Evolutionary conservation across 2,113 vertebrate genomes (phyloP).

Genomic region (Dascyllus trimaculatus): DNA sequence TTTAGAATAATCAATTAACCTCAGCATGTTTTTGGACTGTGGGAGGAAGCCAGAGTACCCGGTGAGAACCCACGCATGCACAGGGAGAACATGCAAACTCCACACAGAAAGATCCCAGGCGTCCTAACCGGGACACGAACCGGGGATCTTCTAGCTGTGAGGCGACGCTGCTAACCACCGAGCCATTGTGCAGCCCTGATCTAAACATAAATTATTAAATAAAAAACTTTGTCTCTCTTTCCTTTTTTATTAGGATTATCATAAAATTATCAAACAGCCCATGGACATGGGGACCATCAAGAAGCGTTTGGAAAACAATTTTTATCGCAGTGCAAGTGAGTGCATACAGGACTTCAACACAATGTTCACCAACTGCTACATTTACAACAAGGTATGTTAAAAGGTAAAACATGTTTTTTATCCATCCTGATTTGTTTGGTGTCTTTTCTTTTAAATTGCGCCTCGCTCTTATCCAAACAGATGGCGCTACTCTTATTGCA

Average conservation of each 20-base stretch:
- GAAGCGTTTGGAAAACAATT: conserved; percentile 92
- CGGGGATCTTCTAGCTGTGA: too few relatives aligned
- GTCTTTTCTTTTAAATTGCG: background rate
- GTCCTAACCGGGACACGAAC: too few relatives aligned
- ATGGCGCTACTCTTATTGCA: background rate
- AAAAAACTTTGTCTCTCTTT: background rate
- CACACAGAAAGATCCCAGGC: too few relatives aligned
- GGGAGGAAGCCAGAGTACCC: too few relatives aligned
- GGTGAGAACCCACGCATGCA: too few relatives aligned
- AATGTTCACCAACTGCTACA: conserved; percentile 99
- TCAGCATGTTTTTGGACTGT: too few relatives aligned
- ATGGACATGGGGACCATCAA: conserved; percentile 99
- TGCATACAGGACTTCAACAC: conserved; percentile 98
- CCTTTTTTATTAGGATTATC: conserved; percentile 88
- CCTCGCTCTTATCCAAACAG: background rate
- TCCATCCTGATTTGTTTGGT: background rate
- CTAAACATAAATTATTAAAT: background rate
- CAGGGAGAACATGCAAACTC: too few relatives aligned
- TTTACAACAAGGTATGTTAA: conserved; percentile 93
- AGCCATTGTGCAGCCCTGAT: too few relatives aligned
- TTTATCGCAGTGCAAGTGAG: conserved; percentile 92
- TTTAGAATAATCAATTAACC: too few relatives aligned
- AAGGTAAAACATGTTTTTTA: background rate
- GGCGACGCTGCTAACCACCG: too few relatives aligned
- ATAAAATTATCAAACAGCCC: conserved; percentile 97